phyloP scores from a whole-genome alignment of 2,888 invertebrate genomes.

The Ceraclea dissimilis region DNA sequence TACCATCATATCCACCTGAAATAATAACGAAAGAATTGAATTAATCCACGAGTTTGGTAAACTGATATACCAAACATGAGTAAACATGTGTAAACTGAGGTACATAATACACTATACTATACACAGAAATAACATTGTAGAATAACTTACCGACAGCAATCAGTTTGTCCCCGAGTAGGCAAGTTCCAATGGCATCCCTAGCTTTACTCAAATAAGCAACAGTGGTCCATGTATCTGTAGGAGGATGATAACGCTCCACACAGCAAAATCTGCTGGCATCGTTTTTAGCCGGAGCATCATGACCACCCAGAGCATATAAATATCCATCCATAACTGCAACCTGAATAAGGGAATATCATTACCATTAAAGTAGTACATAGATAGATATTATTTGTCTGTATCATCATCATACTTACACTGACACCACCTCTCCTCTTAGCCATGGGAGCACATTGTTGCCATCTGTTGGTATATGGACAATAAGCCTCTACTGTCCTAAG shows the following conservation, averaged over 20 bases:
- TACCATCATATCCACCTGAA: slow-evolving; percentile 84
- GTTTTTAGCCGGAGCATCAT: slow-evolving; percentile 80
- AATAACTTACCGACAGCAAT: slow-evolving; percentile 73
- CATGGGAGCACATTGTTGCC: slow-evolving; percentile 86
- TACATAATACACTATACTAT: no score
- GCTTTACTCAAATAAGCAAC: slow-evolving; percentile 77
- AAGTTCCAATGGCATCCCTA: slow-evolving; percentile 83
- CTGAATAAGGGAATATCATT: slow-evolving; percentile 30
- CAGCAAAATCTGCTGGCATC: slow-evolving; percentile 78
- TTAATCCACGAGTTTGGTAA: no score
- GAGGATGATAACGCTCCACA: slow-evolving; percentile 76
- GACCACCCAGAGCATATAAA: slow-evolving; percentile 88
- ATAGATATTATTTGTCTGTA: no score
- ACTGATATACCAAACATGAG: no score
- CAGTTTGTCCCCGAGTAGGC: slow-evolving; percentile 73
- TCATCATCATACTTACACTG: slow-evolving; percentile 52
- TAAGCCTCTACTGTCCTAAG: slow-evolving; percentile 84
- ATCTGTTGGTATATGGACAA: slow-evolving; percentile 62
- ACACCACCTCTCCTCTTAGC: slow-evolving; percentile 79
- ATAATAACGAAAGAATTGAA: neutral
- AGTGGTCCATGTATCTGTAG: slow-evolving; percentile 79
- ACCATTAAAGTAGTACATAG: no score
- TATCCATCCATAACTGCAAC: slow-evolving; percentile 79
- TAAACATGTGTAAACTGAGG: neutral
- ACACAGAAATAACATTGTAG: no score